Evolutionary conservation across 2,888 invertebrate species (phyloP), one percentile per base, ranked within the genome.

Genomic region (Lepidochitona cinerea): DNA sequence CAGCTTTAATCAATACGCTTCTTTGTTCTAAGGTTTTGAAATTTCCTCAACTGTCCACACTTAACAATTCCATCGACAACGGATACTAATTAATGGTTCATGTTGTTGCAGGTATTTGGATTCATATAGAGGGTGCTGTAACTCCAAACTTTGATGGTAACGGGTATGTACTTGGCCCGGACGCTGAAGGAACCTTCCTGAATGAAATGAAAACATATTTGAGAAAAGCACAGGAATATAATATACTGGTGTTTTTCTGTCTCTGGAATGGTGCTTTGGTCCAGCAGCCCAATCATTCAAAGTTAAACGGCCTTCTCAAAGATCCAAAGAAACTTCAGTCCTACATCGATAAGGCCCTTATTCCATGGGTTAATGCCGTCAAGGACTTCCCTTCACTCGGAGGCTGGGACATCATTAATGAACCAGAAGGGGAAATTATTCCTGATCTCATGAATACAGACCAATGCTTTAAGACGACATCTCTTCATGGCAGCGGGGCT

Each of bases 391-490:
- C 82, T 0, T 84, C 84, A 14, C 81, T 87, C 0, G 87, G 86
- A 5, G 85, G 83, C 4, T 87, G 86, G 85, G 87, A 87, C 64
- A 81, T 87, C 65, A 82, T 86, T 53, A 87, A 87, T 68, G 87
- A 87, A 71, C 82, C 84, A 12, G 87, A 87, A 65, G 87, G 87
- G 6, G 77, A 59, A 26, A 59, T 59, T 14, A 59, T 59, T 29
- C 59, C 59, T 59, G 59, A 59, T 29, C 59, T 59, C 32, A 14
- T 23, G 32, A 59, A 59, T 9, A 14, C 59, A 23, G 59, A 59
- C 12, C 59, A 23, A 29, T 59, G 59, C 26, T 59, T 4, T 26
- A 59, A 26, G 12, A 59, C 59, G 2, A 29, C 59, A 4, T 29
- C 23, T n/a, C 41, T 75, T 35, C 59, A 32, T 9, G 71, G 71